Base-by-base conservation (phyloP, 2,888 invertebrate species). In the Ennomos quercinarius region DNA sequence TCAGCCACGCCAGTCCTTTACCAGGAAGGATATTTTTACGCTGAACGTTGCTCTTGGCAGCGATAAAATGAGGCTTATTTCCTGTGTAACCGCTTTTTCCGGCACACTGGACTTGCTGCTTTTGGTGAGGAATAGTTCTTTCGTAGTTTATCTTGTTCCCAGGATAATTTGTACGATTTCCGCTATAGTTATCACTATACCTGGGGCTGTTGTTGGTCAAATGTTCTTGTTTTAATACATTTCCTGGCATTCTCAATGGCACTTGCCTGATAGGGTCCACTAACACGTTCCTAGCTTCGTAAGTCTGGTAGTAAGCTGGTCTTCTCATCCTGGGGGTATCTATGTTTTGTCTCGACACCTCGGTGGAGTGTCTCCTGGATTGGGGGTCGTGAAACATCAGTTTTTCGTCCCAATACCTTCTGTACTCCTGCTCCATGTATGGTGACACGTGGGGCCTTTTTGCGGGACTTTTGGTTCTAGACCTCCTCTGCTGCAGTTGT, bases 391-490 rank as follows among this genome's bases (percentile, higher is more conserved):
- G 74, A 62, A 80, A 85, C 66, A 77, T 75, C 3, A 84, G 63
- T 27, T 72, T 74, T 60, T 88, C 87, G 60, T 83, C 75, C 83
- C 87, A 87, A 35, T 79, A 70, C n/a, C 83, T 75, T 41, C 83
- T 75, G 57, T 84, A 77, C 63, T 88, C 86, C 63, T 88, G 88
- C 62, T 88, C 87, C 80, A 84, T 80, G 48, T 85, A 83, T 0
- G 86, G 84, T 0, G 71, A 57, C 40, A 67, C 72, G 36, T 63
- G 68, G 5, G 47, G 8, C 6, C 37, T 9, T 43, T 64, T 70
- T 10, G 73, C 72, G 2, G 74, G 72, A 35, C 73, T 74, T 13
- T 56, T 68, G 2, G 71, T 74, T 42, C 72, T 69, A 9, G 49
- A 47, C 55, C 48, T 61, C 35, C 44, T 55, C 10, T 37, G 43